Percentiles rank a stretch among this genome's conserved stretches.
These are phyloP conservation scores for Ostrea edulis DNA, from an alignment of 1,140 invertebrate species.

Conservation along the genomic window DNA sequence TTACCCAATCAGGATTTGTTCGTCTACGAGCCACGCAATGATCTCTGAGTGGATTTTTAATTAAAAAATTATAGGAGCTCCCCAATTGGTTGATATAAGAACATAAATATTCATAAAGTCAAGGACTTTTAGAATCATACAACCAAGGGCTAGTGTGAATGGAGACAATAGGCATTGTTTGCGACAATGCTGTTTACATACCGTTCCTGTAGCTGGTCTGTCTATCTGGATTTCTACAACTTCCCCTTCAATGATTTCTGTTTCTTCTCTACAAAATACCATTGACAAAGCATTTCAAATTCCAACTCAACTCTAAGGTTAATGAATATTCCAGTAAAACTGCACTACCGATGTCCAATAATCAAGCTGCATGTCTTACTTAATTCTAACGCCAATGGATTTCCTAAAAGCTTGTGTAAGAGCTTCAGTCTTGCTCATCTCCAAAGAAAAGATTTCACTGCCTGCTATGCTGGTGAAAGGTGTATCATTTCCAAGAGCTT, in stretches of 20 bases:
- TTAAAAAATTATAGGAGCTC: no score
- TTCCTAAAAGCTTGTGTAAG: constrained; percentile 98
- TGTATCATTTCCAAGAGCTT: constrained; percentile 95
- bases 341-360: neutral
- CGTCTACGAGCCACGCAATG: no score
- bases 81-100: no score
- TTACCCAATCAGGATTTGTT: no score
- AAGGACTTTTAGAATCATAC: no score
- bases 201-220: constrained; percentile 91
- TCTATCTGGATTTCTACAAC: constrained; percentile 99
- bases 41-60: no score
- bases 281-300: neutral
- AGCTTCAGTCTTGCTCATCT: constrained; percentile 99
- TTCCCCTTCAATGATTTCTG: constrained; percentile 99
- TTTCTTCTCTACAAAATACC: constrained; percentile 88
- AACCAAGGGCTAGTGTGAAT: no score
- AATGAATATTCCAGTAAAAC: neutral
- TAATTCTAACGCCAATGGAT: constrained; percentile 98
- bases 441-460: constrained; percentile 98
- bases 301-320: no score
- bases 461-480: constrained; percentile 99
- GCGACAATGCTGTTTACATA: constrained; percentile 65
- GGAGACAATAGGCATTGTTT: no score
- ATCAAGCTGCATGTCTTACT: constrained; percentile 83
- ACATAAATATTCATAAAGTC: no score